Evolutionary conservation across 1,140 invertebrate genomes (phyloP), one percentile per base, ranked within the genome.

Genomic region (Melitaea cinxia): DNA sequence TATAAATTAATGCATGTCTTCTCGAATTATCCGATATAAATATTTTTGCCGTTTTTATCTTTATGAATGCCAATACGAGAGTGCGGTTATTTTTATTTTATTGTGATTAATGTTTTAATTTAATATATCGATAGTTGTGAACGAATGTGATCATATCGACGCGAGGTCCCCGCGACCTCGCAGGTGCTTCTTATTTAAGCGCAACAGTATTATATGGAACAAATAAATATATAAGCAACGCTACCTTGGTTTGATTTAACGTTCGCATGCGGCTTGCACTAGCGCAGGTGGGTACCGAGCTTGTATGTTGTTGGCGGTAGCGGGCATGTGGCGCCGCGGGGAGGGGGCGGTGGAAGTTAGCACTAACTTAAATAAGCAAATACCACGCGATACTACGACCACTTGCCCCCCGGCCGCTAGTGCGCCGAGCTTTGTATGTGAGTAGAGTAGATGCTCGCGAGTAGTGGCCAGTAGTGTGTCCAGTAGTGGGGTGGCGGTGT

Each of bases 231-330:
- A 15, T 60, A 17, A 33, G 45, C 47, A 60, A 28, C 54, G 63
- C 63, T 65, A 26, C 30, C 19, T 65, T 65, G 63, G 55, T 65
- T 65, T 64, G 47, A 58, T 58, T 65, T 65, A 33, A 47, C 49
- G 53, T 24, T 21, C 54, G 53, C 42, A 54, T 64, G 52, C 35
- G 4, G 53, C 53, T 47, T 49, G 54, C 2, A 23, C 23, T 26
- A 12, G 15, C 6, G 57, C 30, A 33, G 30, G 30, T 33, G 7
- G 30, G 30, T 33, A 33, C 12, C 6, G 30, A n/a, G n/a, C n/a
- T n/a, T n/a, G n/a, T n/a, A n/a, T n/a, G n/a, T n/a, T n/a, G n/a
- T n/a, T n/a, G n/a, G n/a, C n/a, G n/a, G n/a, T n/a, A n/a, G n/a
- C n/a, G n/a, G n/a, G n/a, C n/a, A n/a, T n/a, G n/a, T n/a, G n/a